A percentile compares a stretch with the other conserved stretches of the same genome.
Conservation (phyloP, 1,140 invertebrate species). For the Delia radicum region DNA sequence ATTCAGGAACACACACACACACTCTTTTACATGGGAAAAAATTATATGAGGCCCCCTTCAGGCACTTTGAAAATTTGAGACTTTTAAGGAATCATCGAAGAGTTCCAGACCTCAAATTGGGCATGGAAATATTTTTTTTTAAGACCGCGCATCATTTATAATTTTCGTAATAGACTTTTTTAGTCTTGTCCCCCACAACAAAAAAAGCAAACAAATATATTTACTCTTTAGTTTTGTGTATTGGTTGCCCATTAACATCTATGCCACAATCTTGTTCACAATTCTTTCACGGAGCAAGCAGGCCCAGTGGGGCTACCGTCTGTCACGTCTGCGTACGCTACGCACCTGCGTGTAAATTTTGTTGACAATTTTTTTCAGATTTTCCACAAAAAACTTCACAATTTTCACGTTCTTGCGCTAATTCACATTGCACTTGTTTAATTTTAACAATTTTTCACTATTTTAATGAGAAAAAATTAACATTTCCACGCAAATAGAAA, state of each 20-base stretch:
- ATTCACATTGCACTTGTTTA: slow-evolving; percentile 11
- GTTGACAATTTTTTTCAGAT: slow-evolving; percentile 28
- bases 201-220: neutral
- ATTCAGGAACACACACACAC: neutral
- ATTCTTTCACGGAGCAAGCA: slow-evolving; percentile 67
- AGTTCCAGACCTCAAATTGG: too few species aligned
- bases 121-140: neutral
- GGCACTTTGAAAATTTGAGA: too few species aligned
- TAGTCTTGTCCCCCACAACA: neutral
- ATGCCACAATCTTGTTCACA: slow-evolving; percentile 3
- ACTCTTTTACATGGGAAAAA: too few species aligned
- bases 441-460: slow-evolving; percentile 28
- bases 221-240: neutral
- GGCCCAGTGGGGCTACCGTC: slow-evolving; percentile 64
- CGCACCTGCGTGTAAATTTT: slow-evolving; percentile 79
- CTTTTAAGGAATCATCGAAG: too few species aligned
- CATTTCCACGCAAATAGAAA: slow-evolving; percentile 29
- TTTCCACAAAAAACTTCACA: slow-evolving; percentile 11
- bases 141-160: neutral
- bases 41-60: too few species aligned
- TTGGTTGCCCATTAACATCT: slow-evolving; percentile 14
- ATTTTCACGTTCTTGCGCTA: slow-evolving; percentile 3
- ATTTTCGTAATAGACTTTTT: neutral
- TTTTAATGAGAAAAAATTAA: slow-evolving; percentile 23
- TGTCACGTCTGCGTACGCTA: slow-evolving; percentile 74